These are phyloP conservation scores for Pollachius pollachius DNA, from an alignment of 2,113 vertebrate species.

Conservation along the genomic window DNA sequence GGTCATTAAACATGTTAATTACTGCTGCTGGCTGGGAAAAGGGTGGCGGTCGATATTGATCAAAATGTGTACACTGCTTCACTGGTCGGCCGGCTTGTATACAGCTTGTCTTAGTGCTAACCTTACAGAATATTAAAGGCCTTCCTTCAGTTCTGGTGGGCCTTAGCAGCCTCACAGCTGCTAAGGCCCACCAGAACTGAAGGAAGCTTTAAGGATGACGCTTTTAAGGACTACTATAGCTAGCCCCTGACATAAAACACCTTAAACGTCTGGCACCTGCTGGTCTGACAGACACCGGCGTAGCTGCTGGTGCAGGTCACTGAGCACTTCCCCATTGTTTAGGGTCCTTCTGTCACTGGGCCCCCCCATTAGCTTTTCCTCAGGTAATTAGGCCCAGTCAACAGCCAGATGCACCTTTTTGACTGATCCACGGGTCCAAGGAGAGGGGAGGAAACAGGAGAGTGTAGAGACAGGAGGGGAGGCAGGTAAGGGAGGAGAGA, in stretches of 20 bases:
- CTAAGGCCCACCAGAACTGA: too few species aligned
- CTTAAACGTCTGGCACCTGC: too few species aligned
- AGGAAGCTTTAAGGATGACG: too few species aligned
- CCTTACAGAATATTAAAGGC: too few species aligned
- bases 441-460: slow-evolving; percentile 5
- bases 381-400: slow-evolving; percentile 58
- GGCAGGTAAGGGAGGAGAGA: neutral
- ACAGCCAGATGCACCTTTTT: slow-evolving; percentile 46
- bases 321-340: slow-evolving; percentile 55
- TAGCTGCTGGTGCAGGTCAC: slow-evolving; percentile 49
- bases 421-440: slow-evolving; percentile 36
- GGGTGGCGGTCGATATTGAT: neutral
- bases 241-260: too few species aligned
- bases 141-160: too few species aligned
- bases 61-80: too few species aligned
- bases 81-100: too few species aligned
- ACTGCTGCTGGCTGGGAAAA: slow-evolving; percentile 29
- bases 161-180: too few species aligned
- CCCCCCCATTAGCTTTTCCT: slow-evolving; percentile 65
- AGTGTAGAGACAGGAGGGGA: slow-evolving; percentile 2
- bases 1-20: slow-evolving; percentile 30
- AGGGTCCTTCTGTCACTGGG: slow-evolving; percentile 42
- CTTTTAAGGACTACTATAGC: too few species aligned
- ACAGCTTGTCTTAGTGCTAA: too few species aligned
- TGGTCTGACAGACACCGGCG: slow-evolving; percentile 5